Evolutionary conservation across 1,140 invertebrate genomes (phyloP).

Genomic region (Nebria ingens): DNA sequence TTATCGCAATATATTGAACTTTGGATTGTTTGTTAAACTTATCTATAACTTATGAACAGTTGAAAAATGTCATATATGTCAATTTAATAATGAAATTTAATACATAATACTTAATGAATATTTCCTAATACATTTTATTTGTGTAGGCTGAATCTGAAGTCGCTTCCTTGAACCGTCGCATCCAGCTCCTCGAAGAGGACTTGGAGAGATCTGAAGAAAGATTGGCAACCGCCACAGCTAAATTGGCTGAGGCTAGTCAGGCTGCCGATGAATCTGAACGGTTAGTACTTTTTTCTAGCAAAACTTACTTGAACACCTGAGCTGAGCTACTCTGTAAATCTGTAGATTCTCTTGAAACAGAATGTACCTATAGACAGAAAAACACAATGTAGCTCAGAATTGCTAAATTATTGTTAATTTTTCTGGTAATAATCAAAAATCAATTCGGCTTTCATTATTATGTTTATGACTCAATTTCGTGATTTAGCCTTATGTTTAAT

Average conservation of each 20-base stretch:
- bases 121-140: slow-evolving; percentile 18
- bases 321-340: too few species aligned
- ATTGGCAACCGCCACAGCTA: slow-evolving; percentile 89
- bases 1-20: too few species aligned
- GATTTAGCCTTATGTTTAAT: too few species aligned
- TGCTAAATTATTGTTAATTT: too few species aligned
- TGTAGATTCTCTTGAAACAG: too few species aligned
- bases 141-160: slow-evolving; percentile 96
- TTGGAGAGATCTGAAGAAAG: slow-evolving; percentile 96
- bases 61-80: not conserved
- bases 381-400: too few species aligned
- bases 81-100: not conserved
- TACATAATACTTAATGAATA: not conserved
- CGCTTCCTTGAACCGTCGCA: slow-evolving; percentile 93
- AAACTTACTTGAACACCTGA: too few species aligned
- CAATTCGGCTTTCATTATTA: too few species aligned
- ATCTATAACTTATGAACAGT: slow-evolving; percentile 10
- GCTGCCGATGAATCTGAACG: slow-evolving; percentile 99
- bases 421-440: too few species aligned
- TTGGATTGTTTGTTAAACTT: slow-evolving; percentile 6
- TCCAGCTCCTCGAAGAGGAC: slow-evolving; percentile 97
- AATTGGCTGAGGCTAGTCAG: slow-evolving; percentile 96
- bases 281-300: slow-evolving; percentile 53
- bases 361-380: too few species aligned
- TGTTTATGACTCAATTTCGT: too few species aligned